phyloP scores from a whole-genome alignment of 64 coral and sea anemone species.

The Astreopora myriophthalma region DNA sequence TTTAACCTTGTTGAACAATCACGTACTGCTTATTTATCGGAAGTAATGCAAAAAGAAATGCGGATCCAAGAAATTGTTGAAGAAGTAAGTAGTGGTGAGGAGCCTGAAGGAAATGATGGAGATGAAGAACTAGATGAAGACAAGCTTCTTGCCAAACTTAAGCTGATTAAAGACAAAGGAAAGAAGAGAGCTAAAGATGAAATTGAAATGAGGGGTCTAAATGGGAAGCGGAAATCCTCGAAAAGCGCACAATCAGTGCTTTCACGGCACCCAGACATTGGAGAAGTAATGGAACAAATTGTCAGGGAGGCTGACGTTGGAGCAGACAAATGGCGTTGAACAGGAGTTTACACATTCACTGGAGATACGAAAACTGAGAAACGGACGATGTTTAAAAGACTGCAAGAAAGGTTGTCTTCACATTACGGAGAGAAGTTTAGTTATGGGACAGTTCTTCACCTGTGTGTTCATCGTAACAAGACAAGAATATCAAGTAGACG shows the following conservation, averaged over 20 bases:
- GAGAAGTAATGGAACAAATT: slow-evolving; percentile 44
- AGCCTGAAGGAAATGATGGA: neutral
- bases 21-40: slow-evolving; percentile 9
- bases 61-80: neutral
- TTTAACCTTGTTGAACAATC: slow-evolving; percentile 50
- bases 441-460: slow-evolving; percentile 58
- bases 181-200: slow-evolving; percentile 30
- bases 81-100: neutral
- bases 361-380: slow-evolving; percentile 61
- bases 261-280: slow-evolving; percentile 27
- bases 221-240: neutral
- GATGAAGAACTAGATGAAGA: neutral
- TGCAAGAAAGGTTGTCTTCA: slow-evolving; percentile 16
- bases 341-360: slow-evolving; percentile 64
- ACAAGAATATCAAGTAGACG: slow-evolving; percentile 49
- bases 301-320: slow-evolving; percentile 39
- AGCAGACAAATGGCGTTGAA: slow-evolving; percentile 52
- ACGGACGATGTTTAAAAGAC: slow-evolving; percentile 44
- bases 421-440: slow-evolving; percentile 42
- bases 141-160: slow-evolving; percentile 7
- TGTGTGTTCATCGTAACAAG: slow-evolving; percentile 53
- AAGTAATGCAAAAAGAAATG: slow-evolving; percentile 14
- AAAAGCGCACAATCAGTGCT: neutral
- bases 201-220: slow-evolving; percentile 23
- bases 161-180: slow-evolving; percentile 23